Base-by-base conservation (phyloP, 2,888 invertebrate genomes). In the Andrena hattorfiana region DNA sequence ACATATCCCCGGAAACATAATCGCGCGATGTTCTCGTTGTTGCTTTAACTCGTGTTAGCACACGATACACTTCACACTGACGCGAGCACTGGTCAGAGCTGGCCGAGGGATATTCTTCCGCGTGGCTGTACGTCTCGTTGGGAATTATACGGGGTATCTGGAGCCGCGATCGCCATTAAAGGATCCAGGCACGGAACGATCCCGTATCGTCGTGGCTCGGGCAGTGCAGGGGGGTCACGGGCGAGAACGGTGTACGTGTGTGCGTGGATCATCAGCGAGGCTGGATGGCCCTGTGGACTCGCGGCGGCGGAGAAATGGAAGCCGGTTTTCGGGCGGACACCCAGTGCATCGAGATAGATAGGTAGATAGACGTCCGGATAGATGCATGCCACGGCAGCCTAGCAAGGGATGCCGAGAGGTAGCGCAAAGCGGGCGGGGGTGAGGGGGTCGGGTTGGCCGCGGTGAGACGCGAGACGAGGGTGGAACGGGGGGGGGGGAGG, bases 311-410 rank as follows among this genome's bases (percentile, higher is more conserved):
- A 87, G 87, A 76, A 80, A 87, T 76, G 83, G 82, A 75, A 82
- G 87, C 79, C 76, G 88, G 85, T 87, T 88, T 87, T 88, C 85
- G 85, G 86, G 79, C 85, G 89, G 91, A 91, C 89, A 89, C 89
- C 90, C 90, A 88, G 90, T 89, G 88, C 89, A 87, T 86, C 87
- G 87, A 89, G 89, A 89, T 88, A 90, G 87, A 89, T 85, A 85
- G 90, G 82, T 86, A 86, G 89, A 89, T 89, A 87, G 90, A 89
- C 88, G 89, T 87, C 83, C 85, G 87, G 90, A 90, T 89, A 90
- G 90, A 89, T 88, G 89, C 90, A 89, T 87, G 87, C 89, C 89
- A 83, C 83, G 85, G 89, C 86, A 87, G 84, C 85, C 79, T 32
- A 76, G 90, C 84, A 87, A 88, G 90, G 89, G 90, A 86, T 86